A percentile compares a stretch with the other conserved stretches of the same genome.
Conservation (phyloP, 2,113 vertebrate species). For the Varanus salvator region DNA sequence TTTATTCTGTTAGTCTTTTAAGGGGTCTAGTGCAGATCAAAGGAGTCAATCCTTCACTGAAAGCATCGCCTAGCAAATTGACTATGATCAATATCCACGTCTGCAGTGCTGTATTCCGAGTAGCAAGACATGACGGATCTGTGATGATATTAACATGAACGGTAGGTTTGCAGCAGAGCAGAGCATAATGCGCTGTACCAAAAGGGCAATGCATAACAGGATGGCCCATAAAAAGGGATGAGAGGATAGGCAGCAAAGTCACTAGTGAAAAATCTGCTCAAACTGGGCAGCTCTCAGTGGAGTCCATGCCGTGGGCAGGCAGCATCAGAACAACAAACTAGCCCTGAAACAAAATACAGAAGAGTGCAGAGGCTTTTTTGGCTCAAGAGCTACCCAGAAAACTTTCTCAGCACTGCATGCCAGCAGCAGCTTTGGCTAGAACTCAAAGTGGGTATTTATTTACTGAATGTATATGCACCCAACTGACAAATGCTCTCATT, state of each 20-base stretch:
- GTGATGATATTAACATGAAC: conserved; percentile 52
- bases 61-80: conserved; percentile 48
- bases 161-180: neutral
- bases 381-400: neutral
- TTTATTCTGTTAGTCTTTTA: conserved; percentile 56
- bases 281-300: neutral
- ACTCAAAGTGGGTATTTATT: too few species aligned
- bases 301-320: neutral
- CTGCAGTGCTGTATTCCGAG: conserved; percentile 28
- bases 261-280: neutral
- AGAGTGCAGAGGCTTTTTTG: neutral
- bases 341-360: neutral
- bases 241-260: neutral
- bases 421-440: too few species aligned
- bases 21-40: conserved; percentile 21
- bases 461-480: too few species aligned
- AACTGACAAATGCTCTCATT: too few species aligned
- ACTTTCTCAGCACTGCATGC: too few species aligned
- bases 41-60: conserved; percentile 56
- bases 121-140: conserved; percentile 33
- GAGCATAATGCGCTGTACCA: conserved; percentile 9
- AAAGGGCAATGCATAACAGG: neutral
- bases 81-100: conserved; percentile 48
- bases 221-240: conserved; percentile 22
- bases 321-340: neutral